Conservation (phyloP, 2,888 invertebrate species). For the Synergus umbraculus region DNA sequence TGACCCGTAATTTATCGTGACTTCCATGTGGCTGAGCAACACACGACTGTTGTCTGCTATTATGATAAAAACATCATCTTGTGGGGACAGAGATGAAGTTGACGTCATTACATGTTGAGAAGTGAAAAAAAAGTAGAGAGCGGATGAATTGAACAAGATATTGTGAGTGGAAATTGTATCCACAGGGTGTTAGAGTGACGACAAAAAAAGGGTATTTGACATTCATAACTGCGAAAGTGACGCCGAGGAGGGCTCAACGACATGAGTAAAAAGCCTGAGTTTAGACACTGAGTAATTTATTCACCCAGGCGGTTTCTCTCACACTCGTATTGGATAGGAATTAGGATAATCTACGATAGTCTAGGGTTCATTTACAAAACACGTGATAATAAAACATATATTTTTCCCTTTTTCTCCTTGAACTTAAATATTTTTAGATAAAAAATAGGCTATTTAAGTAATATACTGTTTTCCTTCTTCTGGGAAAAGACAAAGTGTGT, state of each 20-base stretch:
- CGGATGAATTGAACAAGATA: background rate
- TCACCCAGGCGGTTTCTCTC: background rate
- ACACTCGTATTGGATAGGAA: background rate
- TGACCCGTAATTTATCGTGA: constrained; percentile 22
- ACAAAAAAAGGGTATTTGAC: constrained; percentile 9
- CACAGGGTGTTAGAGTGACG: constrained; percentile 8
- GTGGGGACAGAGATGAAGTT: constrained; percentile 16
- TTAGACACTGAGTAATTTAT: constrained; percentile 28
- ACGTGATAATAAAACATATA: too few relatives aligned
- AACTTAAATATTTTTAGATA: too few relatives aligned
- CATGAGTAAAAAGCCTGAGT: constrained; percentile 7
- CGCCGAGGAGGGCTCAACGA: constrained; percentile 28
- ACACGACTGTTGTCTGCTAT: background rate
- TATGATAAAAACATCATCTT: constrained; percentile 17
- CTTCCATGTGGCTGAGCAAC: constrained; percentile 19
- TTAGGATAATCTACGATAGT: background rate
- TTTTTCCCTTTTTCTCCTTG: too few relatives aligned
- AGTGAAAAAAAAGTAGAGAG: background rate
- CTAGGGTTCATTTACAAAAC: too few relatives aligned
- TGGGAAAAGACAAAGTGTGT: background rate
- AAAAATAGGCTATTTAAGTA: too few relatives aligned
- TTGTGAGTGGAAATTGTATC: constrained; percentile 10
- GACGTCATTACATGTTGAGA: constrained; percentile 13
- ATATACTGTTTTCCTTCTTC: too few relatives aligned
- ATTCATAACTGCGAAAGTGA: constrained; percentile 35